These are phyloP conservation scores for Tyrannus savana DNA, from an alignment of 2,113 vertebrate species.

Conservation along the genomic window DNA sequence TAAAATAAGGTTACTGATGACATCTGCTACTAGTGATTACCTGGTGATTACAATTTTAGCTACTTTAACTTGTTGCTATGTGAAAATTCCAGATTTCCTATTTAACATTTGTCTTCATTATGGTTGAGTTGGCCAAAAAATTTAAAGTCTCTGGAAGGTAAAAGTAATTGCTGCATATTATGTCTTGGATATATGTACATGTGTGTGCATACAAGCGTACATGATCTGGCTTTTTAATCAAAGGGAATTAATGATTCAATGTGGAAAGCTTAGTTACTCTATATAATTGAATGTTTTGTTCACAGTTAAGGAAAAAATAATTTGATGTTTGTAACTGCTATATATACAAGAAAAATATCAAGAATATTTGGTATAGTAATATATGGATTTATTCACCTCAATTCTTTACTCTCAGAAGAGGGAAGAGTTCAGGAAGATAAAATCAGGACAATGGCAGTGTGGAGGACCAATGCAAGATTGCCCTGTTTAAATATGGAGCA, in stretches of 20 bases:
- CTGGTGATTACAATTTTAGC: background rate
- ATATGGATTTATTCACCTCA: background rate
- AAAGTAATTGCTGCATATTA: background rate
- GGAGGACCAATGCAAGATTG: background rate
- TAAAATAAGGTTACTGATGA: background rate
- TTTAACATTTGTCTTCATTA: background rate
- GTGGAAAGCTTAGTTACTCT: background rate
- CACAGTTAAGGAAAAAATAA: background rate
- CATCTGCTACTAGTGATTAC: background rate
- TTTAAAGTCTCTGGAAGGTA: background rate
- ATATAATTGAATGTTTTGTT: background rate
- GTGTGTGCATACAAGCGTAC: background rate
- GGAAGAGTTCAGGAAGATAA: background rate
- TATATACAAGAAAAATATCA: background rate
- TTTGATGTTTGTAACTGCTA: background rate
- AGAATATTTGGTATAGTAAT: background rate
- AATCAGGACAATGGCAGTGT: background rate
- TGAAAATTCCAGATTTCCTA: background rate
- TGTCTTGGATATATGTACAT: background rate
- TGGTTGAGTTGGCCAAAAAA: background rate
- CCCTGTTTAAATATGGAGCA: background rate
- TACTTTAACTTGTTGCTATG: background rate
- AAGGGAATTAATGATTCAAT: background rate
- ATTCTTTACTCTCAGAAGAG: background rate
- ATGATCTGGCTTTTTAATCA: background rate